phyloP scores from a whole-genome alignment of 1,140 invertebrate species.

The Hyles euphorbiae region DNA sequence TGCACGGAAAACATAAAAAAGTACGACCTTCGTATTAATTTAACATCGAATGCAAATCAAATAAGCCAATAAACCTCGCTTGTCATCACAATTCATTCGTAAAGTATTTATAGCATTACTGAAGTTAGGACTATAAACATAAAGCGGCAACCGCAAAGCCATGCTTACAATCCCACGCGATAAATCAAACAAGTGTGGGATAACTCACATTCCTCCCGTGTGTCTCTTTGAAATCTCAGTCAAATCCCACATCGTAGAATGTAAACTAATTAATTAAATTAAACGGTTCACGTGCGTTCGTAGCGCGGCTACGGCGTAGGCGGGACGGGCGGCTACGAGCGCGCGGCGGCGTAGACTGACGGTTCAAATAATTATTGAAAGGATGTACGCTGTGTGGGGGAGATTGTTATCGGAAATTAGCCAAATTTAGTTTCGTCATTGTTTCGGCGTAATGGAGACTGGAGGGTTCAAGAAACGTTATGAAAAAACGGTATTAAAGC shows the following conservation, averaged over 20 bases:
- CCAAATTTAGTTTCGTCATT: too few species aligned
- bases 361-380: slow-evolving; percentile 2
- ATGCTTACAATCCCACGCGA: slow-evolving; percentile 13
- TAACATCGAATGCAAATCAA: too few species aligned
- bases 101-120: too few species aligned
- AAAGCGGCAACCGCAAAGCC: slow-evolving; percentile 5
- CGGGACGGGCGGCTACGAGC: slow-evolving; percentile 29
- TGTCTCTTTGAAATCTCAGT: background rate
- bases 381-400: background rate
- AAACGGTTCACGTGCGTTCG: slow-evolving; percentile 10
- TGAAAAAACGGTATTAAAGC: too few species aligned
- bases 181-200: background rate
- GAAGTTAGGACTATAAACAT: background rate
- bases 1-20: too few species aligned
- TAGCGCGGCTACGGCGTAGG: slow-evolving; percentile 30
- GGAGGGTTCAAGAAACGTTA: too few species aligned
- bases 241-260: background rate
- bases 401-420: background rate
- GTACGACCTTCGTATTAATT: too few species aligned
- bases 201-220: background rate
- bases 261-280: slow-evolving; percentile 1
- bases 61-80: too few species aligned
- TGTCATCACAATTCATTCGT: too few species aligned
- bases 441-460: too few species aligned
- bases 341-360: slow-evolving; percentile 34